phyloP scores from a whole-genome alignment of 2,113 vertebrate species.

The Mirza zaza region DNA sequence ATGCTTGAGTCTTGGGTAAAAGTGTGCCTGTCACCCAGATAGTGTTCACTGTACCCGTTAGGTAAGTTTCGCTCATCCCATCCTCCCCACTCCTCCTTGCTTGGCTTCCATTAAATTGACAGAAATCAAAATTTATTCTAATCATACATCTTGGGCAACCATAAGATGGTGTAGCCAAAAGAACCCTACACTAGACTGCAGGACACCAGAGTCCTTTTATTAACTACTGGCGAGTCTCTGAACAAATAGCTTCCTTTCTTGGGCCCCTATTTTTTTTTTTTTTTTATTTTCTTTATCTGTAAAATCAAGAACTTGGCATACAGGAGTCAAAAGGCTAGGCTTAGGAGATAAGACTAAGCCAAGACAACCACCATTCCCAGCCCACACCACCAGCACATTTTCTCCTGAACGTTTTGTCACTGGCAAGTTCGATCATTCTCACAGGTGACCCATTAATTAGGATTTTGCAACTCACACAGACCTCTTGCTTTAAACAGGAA shows the following conservation, averaged over 20 bases:
- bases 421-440: neutral
- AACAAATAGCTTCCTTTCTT: neutral
- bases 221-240: neutral
- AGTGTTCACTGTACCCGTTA: no score
- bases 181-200: neutral
- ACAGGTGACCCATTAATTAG: neutral
- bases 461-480: neutral
- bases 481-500: neutral
- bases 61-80: no score
- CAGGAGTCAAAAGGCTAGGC: neutral
- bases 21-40: no score
- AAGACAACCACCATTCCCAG: neutral
- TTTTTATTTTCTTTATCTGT: neutral
- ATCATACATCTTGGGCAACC: neutral
- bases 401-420: neutral
- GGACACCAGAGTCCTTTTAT: neutral
- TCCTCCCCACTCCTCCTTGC: no score
- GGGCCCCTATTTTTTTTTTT: neutral
- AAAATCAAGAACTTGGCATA: neutral
- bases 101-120: no score
- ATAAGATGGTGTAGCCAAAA: neutral
- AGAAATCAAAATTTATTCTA: neutral
- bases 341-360: neutral
- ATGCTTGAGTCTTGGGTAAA: no score
- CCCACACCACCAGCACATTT: accelerated